phyloP scores from a whole-genome alignment of 2,888 invertebrate genomes.

The Geotrupes spiniger region DNA sequence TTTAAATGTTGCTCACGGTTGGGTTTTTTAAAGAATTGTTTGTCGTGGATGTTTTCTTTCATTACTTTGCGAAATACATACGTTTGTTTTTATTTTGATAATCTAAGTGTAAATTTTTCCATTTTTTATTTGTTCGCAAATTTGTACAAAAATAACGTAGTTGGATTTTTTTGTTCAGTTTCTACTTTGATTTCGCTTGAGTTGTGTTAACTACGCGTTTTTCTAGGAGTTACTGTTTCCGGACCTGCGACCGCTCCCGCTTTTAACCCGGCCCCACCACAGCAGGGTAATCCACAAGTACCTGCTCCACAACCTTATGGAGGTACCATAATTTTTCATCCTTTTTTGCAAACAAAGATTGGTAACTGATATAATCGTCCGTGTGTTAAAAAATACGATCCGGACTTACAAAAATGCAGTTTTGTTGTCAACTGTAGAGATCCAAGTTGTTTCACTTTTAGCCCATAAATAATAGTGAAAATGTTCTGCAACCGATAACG shows the following conservation, averaged over 20 bases:
- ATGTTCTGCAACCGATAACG: neutral
- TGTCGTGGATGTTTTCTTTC: no score
- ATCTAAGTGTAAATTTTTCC: no score
- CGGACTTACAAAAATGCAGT: no score
- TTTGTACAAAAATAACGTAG: constrained; percentile 14
- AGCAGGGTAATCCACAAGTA: constrained; percentile 54
- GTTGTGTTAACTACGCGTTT: constrained; percentile 15
- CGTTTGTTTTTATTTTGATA: no score
- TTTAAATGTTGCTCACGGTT: constrained; percentile 12
- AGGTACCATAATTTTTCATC: constrained; percentile 38
- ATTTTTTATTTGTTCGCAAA: no score
- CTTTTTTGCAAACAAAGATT: neutral
- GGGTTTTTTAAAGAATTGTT: no score
- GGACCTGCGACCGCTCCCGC: constrained; percentile 15
- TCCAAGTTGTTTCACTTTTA: neutral
- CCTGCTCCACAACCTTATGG: constrained; percentile 52
- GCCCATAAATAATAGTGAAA: neutral
- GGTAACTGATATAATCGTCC: neutral
- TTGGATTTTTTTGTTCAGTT: constrained; percentile 6
- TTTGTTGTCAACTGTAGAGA: no score
- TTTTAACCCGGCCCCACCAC: constrained; percentile 55
- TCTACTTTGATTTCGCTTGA: constrained; percentile 3
- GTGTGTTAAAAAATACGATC: no score
- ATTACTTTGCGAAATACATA: no score
- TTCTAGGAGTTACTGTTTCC: constrained; percentile 21